phyloP scores from a whole-genome alignment of 37 sponge, comb jelly and placozoan species.

The Ianthella basta region DNA sequence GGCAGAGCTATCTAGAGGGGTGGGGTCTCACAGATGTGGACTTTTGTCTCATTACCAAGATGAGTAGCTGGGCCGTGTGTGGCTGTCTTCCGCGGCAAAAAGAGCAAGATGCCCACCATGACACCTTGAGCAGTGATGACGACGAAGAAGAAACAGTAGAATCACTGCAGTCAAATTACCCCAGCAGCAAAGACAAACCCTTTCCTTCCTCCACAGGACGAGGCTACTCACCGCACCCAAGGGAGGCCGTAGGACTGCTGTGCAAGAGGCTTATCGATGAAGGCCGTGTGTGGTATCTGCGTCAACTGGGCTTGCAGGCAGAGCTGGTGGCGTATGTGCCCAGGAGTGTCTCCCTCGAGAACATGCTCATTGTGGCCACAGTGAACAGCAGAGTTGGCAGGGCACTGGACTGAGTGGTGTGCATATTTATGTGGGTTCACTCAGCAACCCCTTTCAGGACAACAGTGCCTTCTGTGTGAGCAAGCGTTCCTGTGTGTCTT shows the following conservation, averaged over 20 bases:
- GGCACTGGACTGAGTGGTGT: no score
- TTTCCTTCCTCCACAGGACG: not conserved
- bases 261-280: constrained; percentile 83
- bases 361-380: constrained; percentile 74
- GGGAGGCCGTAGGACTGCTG: constrained; percentile 73
- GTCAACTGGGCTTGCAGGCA: constrained; percentile 53
- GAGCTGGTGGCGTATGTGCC: constrained; percentile 68
- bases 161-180: no score
- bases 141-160: no score
- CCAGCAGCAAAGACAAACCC: no score
- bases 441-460: no score
- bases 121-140: no score
- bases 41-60: constrained; percentile 66
- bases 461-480: no score
- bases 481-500: no score
- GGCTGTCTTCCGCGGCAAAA: no score
- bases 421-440: no score
- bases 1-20: constrained; percentile 49
- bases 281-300: constrained; percentile 69
- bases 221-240: constrained; percentile 51
- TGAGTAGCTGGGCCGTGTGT: constrained; percentile 94
- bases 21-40: constrained; percentile 71
- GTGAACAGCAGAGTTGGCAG: no score
- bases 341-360: constrained; percentile 73
- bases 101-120: no score